Base-by-base conservation (phyloP, 1,140 invertebrate species). In the Pseudomyrmex pallidus region DNA sequence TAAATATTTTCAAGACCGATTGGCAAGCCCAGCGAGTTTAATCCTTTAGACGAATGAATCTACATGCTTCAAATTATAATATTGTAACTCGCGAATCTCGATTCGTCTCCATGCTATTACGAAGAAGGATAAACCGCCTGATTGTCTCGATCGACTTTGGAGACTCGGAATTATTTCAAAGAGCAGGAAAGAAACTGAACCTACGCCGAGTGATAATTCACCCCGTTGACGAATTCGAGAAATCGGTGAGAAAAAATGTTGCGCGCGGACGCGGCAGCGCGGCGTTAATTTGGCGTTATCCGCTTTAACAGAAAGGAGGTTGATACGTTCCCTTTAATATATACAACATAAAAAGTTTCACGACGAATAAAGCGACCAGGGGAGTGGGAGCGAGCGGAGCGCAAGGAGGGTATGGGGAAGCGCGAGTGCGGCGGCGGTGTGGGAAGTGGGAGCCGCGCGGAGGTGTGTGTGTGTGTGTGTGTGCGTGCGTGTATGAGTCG, bases 301-400 rank as follows among this genome's bases (percentile, higher is more conserved):
- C 85, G 88, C 92, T 93, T 93, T 85, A 93, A 93, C 88, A 86
- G 85, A 90, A 91, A 88, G 84, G 85, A 89, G 88, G 77, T 91
- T 91, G 91, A 91, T 92, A 92, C 90, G 86, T 93, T 92, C 92
- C 91, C 92, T 93, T 93, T 93, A 93, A 93, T 93, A 92, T 93
- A 92, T 91, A 92, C 92, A 92, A 91, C 92, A 91, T 93, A 93
- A 93, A 93, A 93, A 93, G 92, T 93, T 93, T 93, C 91, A 92
- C 90, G 92, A 93, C 92, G 92, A 93, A 93, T 93, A 93, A 93
- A 93, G 92, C 92, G 92, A 90, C 86, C 84, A 83, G 78, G 83
- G 74, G 87, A 82, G 83, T 64, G 72, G 82, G 74, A 82, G 74
- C 20, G 62, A 54, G 84, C 64, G 70, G 35, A 82, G 83, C 25